Percentiles rank a stretch among this genome's conserved stretches.
phyloP scores from a whole-genome alignment of 1,140 invertebrate genomes.

The Mactra quadrangularis region DNA sequence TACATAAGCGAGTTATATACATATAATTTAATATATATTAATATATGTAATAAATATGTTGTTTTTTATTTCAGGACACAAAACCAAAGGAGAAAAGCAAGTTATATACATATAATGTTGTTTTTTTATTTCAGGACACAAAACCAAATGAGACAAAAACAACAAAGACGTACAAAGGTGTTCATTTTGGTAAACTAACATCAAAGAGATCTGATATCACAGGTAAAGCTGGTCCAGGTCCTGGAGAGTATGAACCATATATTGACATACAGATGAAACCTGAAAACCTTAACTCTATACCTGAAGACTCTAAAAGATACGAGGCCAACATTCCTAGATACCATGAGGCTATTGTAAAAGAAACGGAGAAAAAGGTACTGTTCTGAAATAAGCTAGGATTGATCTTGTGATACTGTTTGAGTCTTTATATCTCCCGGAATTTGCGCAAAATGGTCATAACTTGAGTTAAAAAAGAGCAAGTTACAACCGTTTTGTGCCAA shows the following conservation, averaged over 20 bases:
- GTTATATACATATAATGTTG: too few species aligned
- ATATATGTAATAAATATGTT: too few species aligned
- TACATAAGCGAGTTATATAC: too few species aligned
- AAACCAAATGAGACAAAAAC: constrained; percentile 67
- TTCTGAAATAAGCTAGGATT: too few species aligned
- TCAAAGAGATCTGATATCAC: constrained; percentile 76
- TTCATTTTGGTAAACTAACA: constrained; percentile 81
- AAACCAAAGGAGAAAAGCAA: too few species aligned
- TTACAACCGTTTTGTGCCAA: too few species aligned
- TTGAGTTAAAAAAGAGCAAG: too few species aligned
- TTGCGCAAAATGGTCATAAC: too few species aligned
- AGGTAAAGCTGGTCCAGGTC: constrained; percentile 80
- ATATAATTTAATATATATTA: too few species aligned
- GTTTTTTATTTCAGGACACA: too few species aligned
- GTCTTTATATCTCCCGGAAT: too few species aligned
- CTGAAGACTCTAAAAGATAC: constrained; percentile 70
- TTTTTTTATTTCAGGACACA: constrained; percentile 45
- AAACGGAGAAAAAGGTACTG: constrained; percentile 81
- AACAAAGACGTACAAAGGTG: constrained; percentile 80
- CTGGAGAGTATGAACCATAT: constrained; percentile 82
- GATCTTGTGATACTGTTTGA: too few species aligned
- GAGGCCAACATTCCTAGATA: constrained; percentile 82
- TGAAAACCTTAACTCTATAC: constrained; percentile 78
- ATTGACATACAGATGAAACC: constrained; percentile 58
- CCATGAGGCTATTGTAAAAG: constrained; percentile 79